Percentiles rank a stretch among this genome's conserved stretches.
Evolutionary conservation across 2,797 vertebrate species (phyloP).

Genomic region (Ceyx erithaca): DNA sequence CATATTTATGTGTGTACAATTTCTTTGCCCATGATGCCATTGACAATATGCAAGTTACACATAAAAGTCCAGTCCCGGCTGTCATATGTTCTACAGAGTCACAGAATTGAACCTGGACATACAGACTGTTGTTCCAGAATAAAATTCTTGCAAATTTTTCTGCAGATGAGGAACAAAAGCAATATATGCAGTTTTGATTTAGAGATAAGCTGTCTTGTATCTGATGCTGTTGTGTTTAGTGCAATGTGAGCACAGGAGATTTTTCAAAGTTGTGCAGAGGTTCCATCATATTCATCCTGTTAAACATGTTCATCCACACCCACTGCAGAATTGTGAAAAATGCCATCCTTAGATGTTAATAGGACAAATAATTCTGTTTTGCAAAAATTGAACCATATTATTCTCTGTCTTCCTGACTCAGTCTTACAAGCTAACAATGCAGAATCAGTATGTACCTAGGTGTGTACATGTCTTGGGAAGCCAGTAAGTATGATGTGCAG

Average conservation of each 20-base stretch:
- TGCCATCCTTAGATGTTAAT: neutral
- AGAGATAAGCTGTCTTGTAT: neutral
- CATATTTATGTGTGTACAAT: neutral
- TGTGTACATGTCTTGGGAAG: neutral
- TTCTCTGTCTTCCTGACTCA: neutral
- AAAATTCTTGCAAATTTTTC: neutral
- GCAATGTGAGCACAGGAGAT: neutral
- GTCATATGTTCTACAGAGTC: neutral
- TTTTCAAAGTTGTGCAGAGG: fast-evolving
- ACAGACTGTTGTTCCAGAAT: neutral
- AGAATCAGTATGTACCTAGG: neutral
- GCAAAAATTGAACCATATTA: neutral
- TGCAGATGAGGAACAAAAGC: neutral
- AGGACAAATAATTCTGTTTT: neutral
- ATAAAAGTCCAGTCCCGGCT: neutral
- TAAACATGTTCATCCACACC: neutral
- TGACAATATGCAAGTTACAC: neutral
- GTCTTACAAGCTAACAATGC: neutral
- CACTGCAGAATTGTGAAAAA: neutral
- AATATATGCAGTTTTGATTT: neutral
- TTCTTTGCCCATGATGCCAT: neutral
- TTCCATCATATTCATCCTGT: neutral
- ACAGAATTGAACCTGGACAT: neutral
- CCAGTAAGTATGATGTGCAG: neutral
- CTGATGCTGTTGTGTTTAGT: neutral